Percentiles rank a stretch among this genome's conserved stretches.
Conservation (phyloP, 2,888 invertebrate species). For the Sesamia inferens region DNA sequence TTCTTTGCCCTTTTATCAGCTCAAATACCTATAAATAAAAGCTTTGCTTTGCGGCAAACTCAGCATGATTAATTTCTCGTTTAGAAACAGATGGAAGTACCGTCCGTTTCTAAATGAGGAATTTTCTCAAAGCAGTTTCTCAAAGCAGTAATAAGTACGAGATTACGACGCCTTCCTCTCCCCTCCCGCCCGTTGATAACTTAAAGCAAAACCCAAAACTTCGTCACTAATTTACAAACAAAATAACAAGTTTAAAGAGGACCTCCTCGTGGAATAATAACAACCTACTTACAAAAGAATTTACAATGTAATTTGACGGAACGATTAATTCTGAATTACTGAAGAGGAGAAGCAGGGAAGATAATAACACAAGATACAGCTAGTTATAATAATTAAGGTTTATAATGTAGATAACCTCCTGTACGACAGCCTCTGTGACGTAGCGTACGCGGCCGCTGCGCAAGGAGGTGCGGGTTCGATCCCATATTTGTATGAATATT, state of each 20-base stretch:
- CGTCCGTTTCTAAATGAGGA: no score
- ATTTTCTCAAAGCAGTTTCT: not conserved
- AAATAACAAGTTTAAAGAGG: slow-evolving; percentile 29
- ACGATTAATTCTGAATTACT: not conserved
- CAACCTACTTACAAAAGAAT: slow-evolving; percentile 6
- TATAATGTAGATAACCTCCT: not conserved
- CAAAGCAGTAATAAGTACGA: slow-evolving; percentile 4
- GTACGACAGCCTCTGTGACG: no score
- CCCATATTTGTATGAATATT: no score
- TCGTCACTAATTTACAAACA: slow-evolving; percentile 25
- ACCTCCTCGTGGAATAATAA: slow-evolving; percentile 9
- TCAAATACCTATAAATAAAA: not conserved
- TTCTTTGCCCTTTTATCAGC: not conserved
- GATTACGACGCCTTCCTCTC: not conserved
- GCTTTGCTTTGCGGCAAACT: not conserved
- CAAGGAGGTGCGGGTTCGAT: no score
- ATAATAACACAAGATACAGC: not conserved
- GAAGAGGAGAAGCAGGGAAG: not conserved
- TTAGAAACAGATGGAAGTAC: not conserved
- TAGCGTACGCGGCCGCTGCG: no score
- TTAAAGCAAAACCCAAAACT: slow-evolving; percentile 16
- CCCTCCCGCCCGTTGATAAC: not conserved
- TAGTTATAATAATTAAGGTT: not conserved
- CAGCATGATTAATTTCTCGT: not conserved
- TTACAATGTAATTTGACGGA: slow-evolving; percentile 5